Evolutionary conservation across 2,113 vertebrate species (phyloP), one percentile per base, ranked within the genome.

Genomic region (Perognathus longimembris): DNA sequence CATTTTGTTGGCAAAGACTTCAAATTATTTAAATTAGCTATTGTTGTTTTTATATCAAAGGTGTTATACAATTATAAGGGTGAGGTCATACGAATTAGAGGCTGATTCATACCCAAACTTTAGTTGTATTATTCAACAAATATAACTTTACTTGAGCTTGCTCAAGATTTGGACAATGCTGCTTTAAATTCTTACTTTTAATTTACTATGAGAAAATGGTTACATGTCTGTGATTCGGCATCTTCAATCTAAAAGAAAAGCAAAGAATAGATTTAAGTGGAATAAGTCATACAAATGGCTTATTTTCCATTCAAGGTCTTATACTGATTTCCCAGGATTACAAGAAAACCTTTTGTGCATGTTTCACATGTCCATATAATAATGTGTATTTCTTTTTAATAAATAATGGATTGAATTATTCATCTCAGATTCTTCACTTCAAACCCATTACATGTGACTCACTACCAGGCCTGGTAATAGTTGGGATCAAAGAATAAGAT

Each of bases 371-470:
- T 40, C 38, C 14, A 5, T 87, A 57, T 84, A 32, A 91, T 84
- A 93, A 71, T 28, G 20, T 67, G 9, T 28, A 32, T 30, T 82
- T 54, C 24, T 85, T 83, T 88, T 88, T 70, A 50, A 17, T 42
- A 85, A 91, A 79, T 85, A 79, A 82, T 78, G 50, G 45, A 21
- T 40, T 76, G 42, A 32, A 66, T 93, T 80, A 70, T 83, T 83
- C 42, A 63, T 26, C 45, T 75, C 67, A 70, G 74, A 87, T 73
- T 32, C 17, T 70, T 5, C 34, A 57, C 50, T 66, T 24, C 40
- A 67, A 69, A 80, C 0, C 17, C 45, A 95, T 21, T 59, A 15
- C 89, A 90, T 85, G 24, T 17, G 93, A 88, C 89, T 90, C n/a
- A 40, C 61, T 88, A 4, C n/a, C 38, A n/a, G 6, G 2, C 26